Conservation (phyloP, 2,888 invertebrate species). For the Netelia inedita region DNA sequence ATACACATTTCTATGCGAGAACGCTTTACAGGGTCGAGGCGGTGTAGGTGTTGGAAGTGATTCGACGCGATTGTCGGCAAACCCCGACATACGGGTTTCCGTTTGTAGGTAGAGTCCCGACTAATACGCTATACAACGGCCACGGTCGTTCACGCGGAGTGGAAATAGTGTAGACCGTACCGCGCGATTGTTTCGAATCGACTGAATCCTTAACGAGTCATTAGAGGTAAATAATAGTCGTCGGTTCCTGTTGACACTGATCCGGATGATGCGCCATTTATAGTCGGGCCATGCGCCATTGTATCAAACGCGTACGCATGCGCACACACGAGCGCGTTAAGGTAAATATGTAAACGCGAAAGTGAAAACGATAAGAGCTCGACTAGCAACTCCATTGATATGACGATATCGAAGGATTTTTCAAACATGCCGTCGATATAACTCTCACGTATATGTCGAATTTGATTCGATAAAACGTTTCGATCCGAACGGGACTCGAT, state of each 20-base stretch:
- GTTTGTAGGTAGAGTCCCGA: slow-evolving; percentile 8
- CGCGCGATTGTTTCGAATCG: slow-evolving; percentile 47
- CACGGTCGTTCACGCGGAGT: slow-evolving; percentile 27
- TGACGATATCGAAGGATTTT: slow-evolving; percentile 39
- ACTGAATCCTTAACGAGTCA: slow-evolving; percentile 56
- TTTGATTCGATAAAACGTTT: slow-evolving; percentile 18
- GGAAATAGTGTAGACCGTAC: slow-evolving; percentile 7
- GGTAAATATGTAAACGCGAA: background rate
- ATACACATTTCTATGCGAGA: no score
- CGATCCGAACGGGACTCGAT: background rate
- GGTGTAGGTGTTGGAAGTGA: slow-evolving; percentile 6
- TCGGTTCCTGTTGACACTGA: slow-evolving; percentile 51
- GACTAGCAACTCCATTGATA: slow-evolving; percentile 32
- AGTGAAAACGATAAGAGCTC: slow-evolving; percentile 46
- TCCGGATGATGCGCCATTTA: slow-evolving; percentile 43
- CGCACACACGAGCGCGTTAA: background rate
- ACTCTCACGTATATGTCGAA: background rate
- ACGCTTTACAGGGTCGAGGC: no score
- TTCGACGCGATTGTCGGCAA: slow-evolving; percentile 26
- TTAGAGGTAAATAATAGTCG: slow-evolving; percentile 51
- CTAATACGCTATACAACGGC: slow-evolving; percentile 17
- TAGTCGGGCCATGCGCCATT: slow-evolving; percentile 32
- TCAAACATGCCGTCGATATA: slow-evolving; percentile 11
- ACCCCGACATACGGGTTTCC: slow-evolving; percentile 18
- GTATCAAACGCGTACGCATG: slow-evolving; percentile 1